Evolutionary conservation across 2,797 vertebrate genomes (phyloP), one percentile per base, ranked within the genome.

Genomic region (Scyliorhinus canicula): DNA sequence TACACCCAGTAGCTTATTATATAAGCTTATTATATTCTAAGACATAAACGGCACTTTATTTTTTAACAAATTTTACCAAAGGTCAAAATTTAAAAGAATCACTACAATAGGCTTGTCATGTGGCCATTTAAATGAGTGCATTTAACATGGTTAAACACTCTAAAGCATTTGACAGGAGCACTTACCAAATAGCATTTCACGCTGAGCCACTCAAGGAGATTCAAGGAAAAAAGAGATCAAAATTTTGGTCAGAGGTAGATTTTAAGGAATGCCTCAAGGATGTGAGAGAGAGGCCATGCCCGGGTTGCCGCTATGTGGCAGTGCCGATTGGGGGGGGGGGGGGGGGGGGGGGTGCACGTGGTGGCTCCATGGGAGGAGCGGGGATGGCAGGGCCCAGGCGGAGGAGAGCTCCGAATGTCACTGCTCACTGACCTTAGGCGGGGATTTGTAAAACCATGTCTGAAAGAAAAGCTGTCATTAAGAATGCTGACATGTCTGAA

Each of bases 401-500:
- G n/a, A n/a, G n/a, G n/a, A n/a, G n/a, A n/a, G n/a, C n/a, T n/a
- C n/a, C n/a, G n/a, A n/a, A n/a, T n/a, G n/a, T n/a, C n/a, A n/a
- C n/a, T n/a, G n/a, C n/a, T n/a, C n/a, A n/a, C n/a, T n/a, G n/a
- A n/a, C n/a, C n/a, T n/a, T n/a, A n/a, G n/a, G n/a, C n/a, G n/a
- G n/a, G n/a, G n/a, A n/a, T n/a, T n/a, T n/a, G 91, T 95, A 95
- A n/a, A 91, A 97, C 96, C 96, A 97, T 97, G 98, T 97, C 98
- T 96, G 98, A 98, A 95, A 97, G 97, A 95, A 98, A 97, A 96
- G 98, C 98, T 24, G 97, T 98, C 96, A 98, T 98, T 71, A 98
- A 98, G 96, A 98, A 98, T 95, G 97, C 97, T 0, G 98, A 98
- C 95, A 97, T 98, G 98, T 97, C 98, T 0, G 98, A 98, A 96